phyloP scores from a whole-genome alignment of 2,113 vertebrate species.

The Brachirus orientalis region DNA sequence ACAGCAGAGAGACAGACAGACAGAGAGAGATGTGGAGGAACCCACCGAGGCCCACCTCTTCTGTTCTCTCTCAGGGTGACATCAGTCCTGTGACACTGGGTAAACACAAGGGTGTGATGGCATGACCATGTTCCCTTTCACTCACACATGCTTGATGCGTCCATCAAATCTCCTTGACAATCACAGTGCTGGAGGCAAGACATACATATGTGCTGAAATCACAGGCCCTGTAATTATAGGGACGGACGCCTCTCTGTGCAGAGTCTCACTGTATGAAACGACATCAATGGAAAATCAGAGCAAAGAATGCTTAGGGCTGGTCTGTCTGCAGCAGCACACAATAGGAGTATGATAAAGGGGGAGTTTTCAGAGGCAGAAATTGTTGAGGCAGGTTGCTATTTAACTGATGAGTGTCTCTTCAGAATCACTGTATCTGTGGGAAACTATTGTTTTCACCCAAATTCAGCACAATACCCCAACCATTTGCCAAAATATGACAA shows the following conservation, averaged over 20 bases:
- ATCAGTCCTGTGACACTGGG: constrained; percentile 67
- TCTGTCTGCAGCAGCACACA: constrained; percentile 55
- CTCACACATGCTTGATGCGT: constrained; percentile 62
- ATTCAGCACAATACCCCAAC: constrained; percentile 49
- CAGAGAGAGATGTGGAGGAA: constrained; percentile 25
- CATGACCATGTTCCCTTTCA: constrained; percentile 55
- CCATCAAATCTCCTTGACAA: constrained; percentile 67
- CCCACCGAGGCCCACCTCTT: constrained; percentile 44
- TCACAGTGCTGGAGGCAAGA: constrained; percentile 61
- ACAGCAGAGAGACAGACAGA: constrained; percentile 20
- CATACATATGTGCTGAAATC: constrained; percentile 57
- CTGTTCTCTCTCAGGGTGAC: constrained; percentile 59
- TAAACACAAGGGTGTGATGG: constrained; percentile 67
- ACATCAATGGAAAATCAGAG: constrained; percentile 65
- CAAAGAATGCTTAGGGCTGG: constrained; percentile 60
- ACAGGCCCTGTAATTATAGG: constrained; percentile 74
- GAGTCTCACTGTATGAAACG: constrained; percentile 62
- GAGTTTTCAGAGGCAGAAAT: constrained; percentile 61
- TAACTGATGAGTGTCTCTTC: constrained; percentile 67
- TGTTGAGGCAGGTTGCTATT: constrained; percentile 68
- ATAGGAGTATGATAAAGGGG: constrained; percentile 65
- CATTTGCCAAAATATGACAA: not conserved
- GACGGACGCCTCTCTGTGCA: constrained; percentile 68
- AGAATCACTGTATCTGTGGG: constrained; percentile 58
- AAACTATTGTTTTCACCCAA: constrained; percentile 57